Base-by-base conservation (phyloP, 2,888 invertebrate genomes). In the Philaethria dido region DNA sequence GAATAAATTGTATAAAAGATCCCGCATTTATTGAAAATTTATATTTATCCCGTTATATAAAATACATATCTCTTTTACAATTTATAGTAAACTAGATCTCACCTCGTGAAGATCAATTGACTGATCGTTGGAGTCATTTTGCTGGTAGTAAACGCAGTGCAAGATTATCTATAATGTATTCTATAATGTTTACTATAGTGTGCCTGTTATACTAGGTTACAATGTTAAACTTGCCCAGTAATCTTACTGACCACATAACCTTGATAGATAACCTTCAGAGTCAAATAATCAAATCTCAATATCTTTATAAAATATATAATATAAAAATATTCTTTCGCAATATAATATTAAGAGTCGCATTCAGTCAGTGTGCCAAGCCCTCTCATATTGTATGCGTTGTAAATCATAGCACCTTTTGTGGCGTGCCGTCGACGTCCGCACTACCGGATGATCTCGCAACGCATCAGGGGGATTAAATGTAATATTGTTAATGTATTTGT, bases 331-430 rank as follows among this genome's bases (percentile, higher is more conserved):
- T 18, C n/a, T 59, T 44, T 5, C 29, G 45, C 4, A 45, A 55
- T 22, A 55, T 29, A 55, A 22, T 47, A 29, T 20, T 22, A 48
- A 42, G 48, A 20, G 22, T 50, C 18, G 33, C 14, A 55, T 36
- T 62, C 68, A 45, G 66, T 66, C 57, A 65, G 57, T 73, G 71
- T 67, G 70, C n/a, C 29, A 66, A 66, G 54, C 67, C 44, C 59
- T 71, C 64, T 65, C 61, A 68, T 72, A 66, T 68, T 64, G 65
- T 72, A 72, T 69, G 67, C 69, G 55, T 60, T 67, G 66, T 67
- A 62, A 69, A 69, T 69, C 67, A 45, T 57, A 80, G 77, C 77
- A 81, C 85, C 86, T 85, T 87, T 86, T 82, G 81, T 78, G 81
- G 82, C 69, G 74, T 74, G 77, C 74, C 77, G 80, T 80, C 80